These are phyloP conservation scores for Bombus superbus DNA, from an alignment of 1,140 invertebrate species.

Conservation along the genomic window DNA sequence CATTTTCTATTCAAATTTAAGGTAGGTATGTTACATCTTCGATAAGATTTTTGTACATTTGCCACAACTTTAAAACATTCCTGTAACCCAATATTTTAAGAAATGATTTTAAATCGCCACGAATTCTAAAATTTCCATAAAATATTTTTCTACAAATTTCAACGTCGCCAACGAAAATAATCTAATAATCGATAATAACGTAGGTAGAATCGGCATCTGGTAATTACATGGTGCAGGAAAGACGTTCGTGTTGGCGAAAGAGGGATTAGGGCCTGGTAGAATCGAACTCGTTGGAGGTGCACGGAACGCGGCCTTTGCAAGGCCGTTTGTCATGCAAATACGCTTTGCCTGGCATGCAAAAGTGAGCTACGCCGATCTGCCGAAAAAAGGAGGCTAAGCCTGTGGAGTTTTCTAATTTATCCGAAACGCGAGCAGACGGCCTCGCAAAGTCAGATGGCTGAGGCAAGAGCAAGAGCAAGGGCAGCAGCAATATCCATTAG, in stretches of 20 bases:
- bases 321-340: slow-evolving; percentile 78
- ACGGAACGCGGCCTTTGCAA: background rate
- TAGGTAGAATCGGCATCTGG: background rate
- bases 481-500: slow-evolving; percentile 76
- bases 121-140: too few relatives aligned
- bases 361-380: slow-evolving; percentile 69
- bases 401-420: slow-evolving; percentile 73
- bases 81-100: too few relatives aligned
- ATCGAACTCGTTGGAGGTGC: slow-evolving; percentile 50
- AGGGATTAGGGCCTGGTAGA: slow-evolving; percentile 33
- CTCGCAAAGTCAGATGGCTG: slow-evolving; percentile 49
- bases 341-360: slow-evolving; percentile 56
- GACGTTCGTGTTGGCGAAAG: slow-evolving; percentile 18
- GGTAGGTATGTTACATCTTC: too few relatives aligned
- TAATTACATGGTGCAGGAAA: slow-evolving; percentile 16
- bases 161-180: background rate
- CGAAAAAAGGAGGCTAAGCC: slow-evolving; percentile 58
- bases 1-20: too few relatives aligned
- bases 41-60: too few relatives aligned
- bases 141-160: too few relatives aligned
- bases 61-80: too few relatives aligned
- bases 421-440: slow-evolving; percentile 62
- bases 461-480: slow-evolving; percentile 57
- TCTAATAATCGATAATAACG: background rate
- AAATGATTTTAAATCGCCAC: too few relatives aligned